Base-by-base conservation (phyloP, 2,113 vertebrate species). In the Orthonyx spaldingii region DNA sequence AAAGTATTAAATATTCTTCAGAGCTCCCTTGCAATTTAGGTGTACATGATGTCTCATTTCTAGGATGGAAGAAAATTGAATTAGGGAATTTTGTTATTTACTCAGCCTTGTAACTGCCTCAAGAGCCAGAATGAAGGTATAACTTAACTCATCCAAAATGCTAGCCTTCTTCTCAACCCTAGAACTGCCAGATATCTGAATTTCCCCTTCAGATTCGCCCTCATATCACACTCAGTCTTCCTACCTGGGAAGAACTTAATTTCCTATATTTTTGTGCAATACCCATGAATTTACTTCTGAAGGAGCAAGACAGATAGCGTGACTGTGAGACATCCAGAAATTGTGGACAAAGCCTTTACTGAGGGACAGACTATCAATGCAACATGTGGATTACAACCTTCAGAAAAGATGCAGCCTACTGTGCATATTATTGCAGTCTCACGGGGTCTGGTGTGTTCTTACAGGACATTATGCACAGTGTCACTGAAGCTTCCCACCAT, bases 381-480 rank as follows among this genome's bases (percentile, higher is more conserved):
- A 57, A 35, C 32, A 6, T 2, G 5, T 20, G 24, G 14, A 57
- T 42, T 33, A 49, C 4, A 33, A 49, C 10, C 20, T 71, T 42
- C 22, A 63, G 42, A 61, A 80, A 76, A 72, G 46, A 59, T 17
- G 7, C 44, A 66, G 28, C 11, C 10, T 28, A 3, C 28, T 22
- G 7, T 27, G 11, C 4, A 1, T 16, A 15, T 57, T 50, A 20
- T 26, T 72, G 35, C 71, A 27, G 2, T 50, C 33, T 72, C 49
- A 13, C 47, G 37, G 39, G 16, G 8, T 30, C 18, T 9, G 14
- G 7, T 21, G 21, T 0, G 5, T 6, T 59, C 28, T 20, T 28
- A 17, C 30, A 64, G 47, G 9, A 28, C 6, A 7, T 11, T 39
- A 50, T 0, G 3, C 1, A 0, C 11, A 42, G 21, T 4, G 7